phyloP scores from a whole-genome alignment of 2,113 vertebrate species.

The Apteryx owenii region DNA sequence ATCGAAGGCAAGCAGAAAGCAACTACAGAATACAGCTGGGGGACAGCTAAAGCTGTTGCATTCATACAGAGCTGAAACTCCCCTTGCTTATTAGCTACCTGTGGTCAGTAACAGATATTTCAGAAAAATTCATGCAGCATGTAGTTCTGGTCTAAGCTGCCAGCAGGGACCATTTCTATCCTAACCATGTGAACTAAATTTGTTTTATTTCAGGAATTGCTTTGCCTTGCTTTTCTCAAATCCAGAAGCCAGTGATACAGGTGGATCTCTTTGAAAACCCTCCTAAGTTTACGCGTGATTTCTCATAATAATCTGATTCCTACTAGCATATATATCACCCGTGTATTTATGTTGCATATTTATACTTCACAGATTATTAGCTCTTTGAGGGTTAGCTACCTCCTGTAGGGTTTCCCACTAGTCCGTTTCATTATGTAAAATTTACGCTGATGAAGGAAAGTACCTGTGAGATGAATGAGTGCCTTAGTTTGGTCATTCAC shows the following conservation, averaged over 20 bases:
- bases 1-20: neutral
- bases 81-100: neutral
- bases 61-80: neutral
- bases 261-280: neutral
- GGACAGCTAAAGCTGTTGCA: neutral
- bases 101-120: neutral
- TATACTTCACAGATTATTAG: neutral
- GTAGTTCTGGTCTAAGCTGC: neutral
- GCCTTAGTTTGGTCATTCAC: neutral
- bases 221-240: neutral
- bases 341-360: neutral
- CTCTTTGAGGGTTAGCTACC: neutral
- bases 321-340: rapidly evolving
- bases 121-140: neutral
- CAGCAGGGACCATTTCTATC: neutral
- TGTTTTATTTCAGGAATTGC: neutral
- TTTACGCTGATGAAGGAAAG: neutral
- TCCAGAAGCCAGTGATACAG: neutral
- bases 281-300: neutral
- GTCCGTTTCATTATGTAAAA: neutral
- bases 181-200: neutral
- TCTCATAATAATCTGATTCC: neutral
- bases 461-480: neutral
- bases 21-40: neutral
- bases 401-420: neutral